A percentile compares a stretch with the other conserved stretches of the same genome.
These are phyloP conservation scores for Seira musarum DNA, from an alignment of 2,888 invertebrate genomes.

Conservation along the genomic window DNA sequence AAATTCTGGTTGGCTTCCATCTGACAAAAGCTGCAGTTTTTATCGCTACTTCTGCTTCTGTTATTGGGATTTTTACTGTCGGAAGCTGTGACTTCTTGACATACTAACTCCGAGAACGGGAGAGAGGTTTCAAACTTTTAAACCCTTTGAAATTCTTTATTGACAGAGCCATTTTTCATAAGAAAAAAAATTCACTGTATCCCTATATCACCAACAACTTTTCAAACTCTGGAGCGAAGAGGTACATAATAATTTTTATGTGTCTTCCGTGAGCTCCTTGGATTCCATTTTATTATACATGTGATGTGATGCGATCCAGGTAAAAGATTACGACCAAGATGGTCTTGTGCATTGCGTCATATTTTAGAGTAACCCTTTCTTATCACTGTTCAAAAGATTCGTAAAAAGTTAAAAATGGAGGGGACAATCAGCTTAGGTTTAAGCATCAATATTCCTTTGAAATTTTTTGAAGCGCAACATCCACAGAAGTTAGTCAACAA, in stretches of 20 bases:
- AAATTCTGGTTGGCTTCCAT: conserved; percentile 19
- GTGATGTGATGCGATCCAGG: conserved; percentile 27
- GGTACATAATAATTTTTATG: conserved; percentile 28
- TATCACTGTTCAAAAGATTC: conserved; percentile 20
- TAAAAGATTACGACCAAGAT: conserved; percentile 21
- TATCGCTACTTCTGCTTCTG: conserved; percentile 37
- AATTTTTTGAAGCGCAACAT: background rate
- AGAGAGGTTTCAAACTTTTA: conserved; percentile 43
- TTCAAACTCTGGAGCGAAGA: background rate
- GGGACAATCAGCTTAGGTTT: background rate
- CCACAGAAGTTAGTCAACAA: conserved; percentile 17
- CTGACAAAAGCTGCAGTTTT: conserved; percentile 6
- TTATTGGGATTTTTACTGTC: conserved; percentile 48
- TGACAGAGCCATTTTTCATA: conserved; percentile 69
- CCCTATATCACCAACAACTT: background rate
- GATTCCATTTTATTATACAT: conserved; percentile 27
- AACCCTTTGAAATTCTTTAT: conserved; percentile 66
- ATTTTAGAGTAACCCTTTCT: conserved; percentile 47
- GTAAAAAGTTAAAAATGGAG: background rate
- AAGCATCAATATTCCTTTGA: background rate
- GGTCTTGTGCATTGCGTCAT: conserved; percentile 44
- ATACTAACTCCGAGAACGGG: conserved; percentile 48
- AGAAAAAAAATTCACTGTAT: conserved; percentile 15
- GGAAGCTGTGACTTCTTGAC: conserved; percentile 58
- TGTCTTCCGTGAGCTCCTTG: conserved; percentile 30